Evolutionary conservation across 2,113 vertebrate species (phyloP).

Genomic region (Oenanthe oenanthe): DNA sequence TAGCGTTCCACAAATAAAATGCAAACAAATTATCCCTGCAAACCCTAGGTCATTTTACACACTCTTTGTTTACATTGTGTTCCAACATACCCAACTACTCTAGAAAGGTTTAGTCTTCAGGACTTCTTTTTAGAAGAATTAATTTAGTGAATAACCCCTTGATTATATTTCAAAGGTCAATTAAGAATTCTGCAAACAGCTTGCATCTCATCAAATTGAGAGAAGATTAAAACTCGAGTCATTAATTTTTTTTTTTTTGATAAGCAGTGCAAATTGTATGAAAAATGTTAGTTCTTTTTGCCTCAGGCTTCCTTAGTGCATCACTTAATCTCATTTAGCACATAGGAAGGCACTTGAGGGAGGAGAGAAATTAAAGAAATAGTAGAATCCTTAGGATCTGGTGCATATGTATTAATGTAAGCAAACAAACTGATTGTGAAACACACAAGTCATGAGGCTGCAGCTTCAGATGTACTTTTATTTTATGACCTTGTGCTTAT

Average conservation of each 20-base stretch:
- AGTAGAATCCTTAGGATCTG: neutral
- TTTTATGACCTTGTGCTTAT: neutral
- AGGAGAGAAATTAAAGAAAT: neutral
- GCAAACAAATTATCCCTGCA: neutral
- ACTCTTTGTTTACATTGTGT: neutral
- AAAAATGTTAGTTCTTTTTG: conserved; percentile 40
- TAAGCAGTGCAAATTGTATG: conserved; percentile 41
- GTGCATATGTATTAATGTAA: neutral
- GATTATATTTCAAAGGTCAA: conserved; percentile 63
- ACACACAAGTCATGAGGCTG: neutral
- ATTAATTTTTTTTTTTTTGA: conserved; percentile 34
- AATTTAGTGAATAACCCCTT: neutral
- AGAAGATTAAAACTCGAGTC: conserved; percentile 60
- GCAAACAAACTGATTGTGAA: neutral
- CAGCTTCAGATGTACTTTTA: neutral
- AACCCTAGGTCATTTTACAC: neutral
- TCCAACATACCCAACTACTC: neutral
- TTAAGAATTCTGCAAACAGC: conserved; percentile 44
- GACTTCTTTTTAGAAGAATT: conserved; percentile 14
- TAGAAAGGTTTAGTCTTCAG: neutral
- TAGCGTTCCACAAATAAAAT: neutral
- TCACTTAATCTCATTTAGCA: neutral
- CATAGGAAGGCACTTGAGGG: neutral
- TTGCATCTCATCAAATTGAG: conserved; percentile 53
- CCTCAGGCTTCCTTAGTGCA: conserved; percentile 7